These are phyloP conservation scores for Ernsta delagoae DNA, from an alignment of 2,888 invertebrate species.

Conservation along the genomic window DNA sequence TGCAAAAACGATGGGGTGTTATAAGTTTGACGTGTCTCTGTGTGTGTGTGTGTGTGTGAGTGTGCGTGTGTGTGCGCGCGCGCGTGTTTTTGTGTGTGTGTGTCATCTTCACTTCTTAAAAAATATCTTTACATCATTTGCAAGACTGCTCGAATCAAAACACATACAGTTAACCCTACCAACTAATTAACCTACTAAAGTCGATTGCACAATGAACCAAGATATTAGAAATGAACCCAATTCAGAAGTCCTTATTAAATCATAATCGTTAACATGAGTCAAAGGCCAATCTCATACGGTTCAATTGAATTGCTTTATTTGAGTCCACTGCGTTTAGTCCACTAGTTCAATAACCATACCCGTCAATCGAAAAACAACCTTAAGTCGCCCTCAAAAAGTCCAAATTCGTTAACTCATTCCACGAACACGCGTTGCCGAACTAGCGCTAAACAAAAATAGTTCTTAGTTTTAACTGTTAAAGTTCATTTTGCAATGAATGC, in stretches of 20 bases:
- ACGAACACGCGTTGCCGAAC: background rate
- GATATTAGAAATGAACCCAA: constrained; percentile 23
- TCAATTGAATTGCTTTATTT: constrained; percentile 37
- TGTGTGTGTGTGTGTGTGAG: too few relatives aligned
- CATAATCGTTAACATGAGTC: constrained; percentile 34
- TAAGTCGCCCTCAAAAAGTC: background rate
- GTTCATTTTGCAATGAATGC: background rate
- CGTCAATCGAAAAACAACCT: background rate
- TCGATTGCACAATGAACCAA: constrained; percentile 30
- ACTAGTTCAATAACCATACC: background rate
- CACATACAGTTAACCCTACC: constrained; percentile 4
- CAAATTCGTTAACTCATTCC: background rate
- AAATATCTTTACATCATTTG: background rate
- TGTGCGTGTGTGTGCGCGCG: too few relatives aligned
- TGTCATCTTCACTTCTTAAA: too few relatives aligned
- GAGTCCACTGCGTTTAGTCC: constrained; percentile 22
- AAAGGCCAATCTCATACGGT: constrained; percentile 34
- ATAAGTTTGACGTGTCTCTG: too few relatives aligned
- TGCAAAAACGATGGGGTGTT: too few relatives aligned
- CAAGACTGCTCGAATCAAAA: background rate
- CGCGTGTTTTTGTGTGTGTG: too few relatives aligned
- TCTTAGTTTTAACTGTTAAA: background rate
- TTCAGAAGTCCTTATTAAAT: constrained; percentile 38
- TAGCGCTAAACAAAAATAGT: background rate
- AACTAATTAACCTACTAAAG: constrained; percentile 24